A percentile compares a stretch with the other conserved stretches of the same genome.
phyloP scores from a whole-genome alignment of 2,797 vertebrate genomes.

The Acridotheres tristis region DNA sequence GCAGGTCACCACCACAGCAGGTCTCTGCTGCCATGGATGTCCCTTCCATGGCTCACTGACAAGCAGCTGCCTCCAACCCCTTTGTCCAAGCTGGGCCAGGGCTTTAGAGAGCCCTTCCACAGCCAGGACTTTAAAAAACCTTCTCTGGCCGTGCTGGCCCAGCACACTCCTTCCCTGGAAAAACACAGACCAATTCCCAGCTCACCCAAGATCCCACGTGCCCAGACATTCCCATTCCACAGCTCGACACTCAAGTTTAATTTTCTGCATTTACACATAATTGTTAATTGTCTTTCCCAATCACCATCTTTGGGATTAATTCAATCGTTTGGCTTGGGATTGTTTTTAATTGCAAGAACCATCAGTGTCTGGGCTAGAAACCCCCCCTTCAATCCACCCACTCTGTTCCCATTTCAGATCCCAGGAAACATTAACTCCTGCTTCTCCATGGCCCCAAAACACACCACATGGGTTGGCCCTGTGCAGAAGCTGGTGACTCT shows the following conservation, averaged over 20 bases:
- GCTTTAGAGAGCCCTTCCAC: too few relatives aligned
- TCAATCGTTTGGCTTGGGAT: neutral
- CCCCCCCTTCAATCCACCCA: neutral
- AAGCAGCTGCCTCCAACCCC: accelerated
- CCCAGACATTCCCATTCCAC: neutral
- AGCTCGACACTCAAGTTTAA: neutral
- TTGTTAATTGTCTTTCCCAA: neutral
- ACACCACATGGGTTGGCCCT: neutral
- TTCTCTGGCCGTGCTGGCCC: neutral
- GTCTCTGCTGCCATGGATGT: accelerated
- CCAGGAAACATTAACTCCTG: neutral
- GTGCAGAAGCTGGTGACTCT: neutral
- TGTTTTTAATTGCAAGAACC: neutral
- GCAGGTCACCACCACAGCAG: too few relatives aligned
- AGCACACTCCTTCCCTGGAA: neutral
- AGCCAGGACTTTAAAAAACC: neutral
- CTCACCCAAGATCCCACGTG: neutral
- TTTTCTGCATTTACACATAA: neutral
- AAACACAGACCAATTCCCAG: neutral
- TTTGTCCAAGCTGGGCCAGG: neutral
- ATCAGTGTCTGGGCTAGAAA: neutral
- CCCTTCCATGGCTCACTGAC: neutral
- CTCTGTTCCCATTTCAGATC: neutral
- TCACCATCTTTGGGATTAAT: neutral
- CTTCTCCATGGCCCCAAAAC: neutral